These are phyloP conservation scores for Leptinotarsa lineolata DNA, from an alignment of 1,140 invertebrate species.

Conservation along the genomic window DNA sequence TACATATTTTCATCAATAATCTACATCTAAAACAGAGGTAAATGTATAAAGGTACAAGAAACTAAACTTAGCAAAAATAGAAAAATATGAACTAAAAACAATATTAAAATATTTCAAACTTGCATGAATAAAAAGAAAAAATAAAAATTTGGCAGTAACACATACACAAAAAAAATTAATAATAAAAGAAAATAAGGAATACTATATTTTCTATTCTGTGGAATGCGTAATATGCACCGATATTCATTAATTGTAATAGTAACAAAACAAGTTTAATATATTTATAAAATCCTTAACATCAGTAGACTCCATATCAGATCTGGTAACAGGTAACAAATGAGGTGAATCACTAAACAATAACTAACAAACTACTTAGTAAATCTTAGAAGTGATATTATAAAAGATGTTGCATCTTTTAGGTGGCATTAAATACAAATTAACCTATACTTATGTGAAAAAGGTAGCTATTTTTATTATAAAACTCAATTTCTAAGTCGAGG, in stretches of 20 bases:
- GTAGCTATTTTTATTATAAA: too few species aligned
- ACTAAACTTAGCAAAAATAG: conserved; percentile 37
- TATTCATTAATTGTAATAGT: conserved; percentile 25
- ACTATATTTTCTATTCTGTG: conserved; percentile 25
- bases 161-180: conserved; percentile 31
- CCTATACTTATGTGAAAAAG: too few species aligned
- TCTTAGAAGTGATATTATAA: background rate
- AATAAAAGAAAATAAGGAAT: conserved; percentile 29
- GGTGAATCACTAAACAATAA: conserved; percentile 30
- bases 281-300: conserved; percentile 34
- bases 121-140: conserved; percentile 37
- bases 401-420: background rate
- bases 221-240: conserved; percentile 31
- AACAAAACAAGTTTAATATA: conserved; percentile 26
- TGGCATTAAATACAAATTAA: conserved; percentile 5
- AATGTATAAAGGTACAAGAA: conserved; percentile 14
- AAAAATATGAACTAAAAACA: conserved; percentile 46
- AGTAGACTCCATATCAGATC: conserved; percentile 46
- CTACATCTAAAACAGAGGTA: conserved; percentile 12
- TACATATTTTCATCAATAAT: background rate
- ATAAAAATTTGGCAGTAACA: conserved; percentile 49
- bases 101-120: conserved; percentile 37
- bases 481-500: too few species aligned
- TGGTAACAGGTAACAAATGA: conserved; percentile 48
- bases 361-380: background rate